Evolutionary conservation across 2,797 vertebrate species (phyloP).

Genomic region (Clarias platycephalus): DNA sequence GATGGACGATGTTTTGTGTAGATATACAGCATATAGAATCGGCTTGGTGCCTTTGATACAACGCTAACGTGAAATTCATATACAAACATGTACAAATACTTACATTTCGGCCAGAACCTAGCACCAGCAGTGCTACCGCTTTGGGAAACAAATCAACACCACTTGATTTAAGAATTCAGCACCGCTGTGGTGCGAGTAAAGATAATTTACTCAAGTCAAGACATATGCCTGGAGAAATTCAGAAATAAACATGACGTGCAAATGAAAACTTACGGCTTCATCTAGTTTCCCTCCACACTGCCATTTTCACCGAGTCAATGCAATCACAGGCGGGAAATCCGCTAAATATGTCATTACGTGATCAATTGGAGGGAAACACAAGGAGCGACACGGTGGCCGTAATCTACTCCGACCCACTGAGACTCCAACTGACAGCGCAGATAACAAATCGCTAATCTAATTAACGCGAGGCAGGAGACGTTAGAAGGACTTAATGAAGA

Average conservation of each 20-base stretch:
- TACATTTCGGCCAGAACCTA: neutral
- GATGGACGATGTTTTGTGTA: neutral
- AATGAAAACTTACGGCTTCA: neutral
- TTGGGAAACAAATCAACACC: neutral
- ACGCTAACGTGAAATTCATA: neutral
- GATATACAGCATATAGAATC: neutral
- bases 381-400: constrained; percentile 3
- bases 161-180: neutral
- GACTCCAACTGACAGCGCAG: constrained; percentile 47
- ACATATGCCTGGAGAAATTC: neutral
- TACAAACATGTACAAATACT: neutral
- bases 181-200: neutral
- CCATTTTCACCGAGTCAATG: constrained; percentile 45
- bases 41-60: neutral
- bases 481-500: constrained; percentile 58
- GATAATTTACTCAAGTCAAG: neutral
- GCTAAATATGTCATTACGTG: constrained; percentile 62
- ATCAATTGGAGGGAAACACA: constrained; percentile 44
- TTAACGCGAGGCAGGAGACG: constrained; percentile 56
- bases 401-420: constrained; percentile 46
- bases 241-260: neutral
- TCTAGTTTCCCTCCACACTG: neutral
- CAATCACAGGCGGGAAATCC: constrained; percentile 64
- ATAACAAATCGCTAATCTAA: constrained; percentile 64
- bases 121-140: neutral